A percentile compares a stretch with the other conserved stretches of the same genome.
phyloP scores from a whole-genome alignment of 2,888 invertebrate genomes.

The Dicyrtomina minuta region DNA sequence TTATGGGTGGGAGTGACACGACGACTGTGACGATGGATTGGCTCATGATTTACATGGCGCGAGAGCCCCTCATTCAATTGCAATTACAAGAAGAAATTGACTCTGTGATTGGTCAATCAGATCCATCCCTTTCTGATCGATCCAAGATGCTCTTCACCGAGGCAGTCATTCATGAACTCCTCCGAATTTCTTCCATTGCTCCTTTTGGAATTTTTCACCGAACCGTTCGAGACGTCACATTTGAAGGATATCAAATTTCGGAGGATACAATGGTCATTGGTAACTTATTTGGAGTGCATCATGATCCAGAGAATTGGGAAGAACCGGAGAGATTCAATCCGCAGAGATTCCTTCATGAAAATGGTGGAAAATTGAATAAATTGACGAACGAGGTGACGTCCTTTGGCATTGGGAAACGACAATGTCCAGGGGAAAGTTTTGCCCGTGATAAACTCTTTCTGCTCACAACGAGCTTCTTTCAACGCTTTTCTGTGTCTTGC shows the following conservation, averaged over 20 bases:
- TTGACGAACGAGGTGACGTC: slow-evolving; percentile 39
- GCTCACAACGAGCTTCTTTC: slow-evolving; percentile 37
- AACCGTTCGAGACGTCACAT: slow-evolving; percentile 25
- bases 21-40: too few relatives aligned
- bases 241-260: slow-evolving; percentile 38
- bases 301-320: slow-evolving; percentile 35
- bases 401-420: slow-evolving; percentile 42
- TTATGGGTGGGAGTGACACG: too few relatives aligned
- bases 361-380: slow-evolving; percentile 2
- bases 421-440: slow-evolving; percentile 39
- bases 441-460: slow-evolving; percentile 42
- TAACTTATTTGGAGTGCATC: slow-evolving; percentile 40
- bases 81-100: too few relatives aligned
- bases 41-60: too few relatives aligned
- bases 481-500: slow-evolving; percentile 34
- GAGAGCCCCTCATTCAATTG: too few relatives aligned
- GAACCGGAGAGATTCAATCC: slow-evolving; percentile 38
- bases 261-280: slow-evolving; percentile 38
- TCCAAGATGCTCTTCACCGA: slow-evolving; percentile 37
- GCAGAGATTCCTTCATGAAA: slow-evolving; percentile 36
- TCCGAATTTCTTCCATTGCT: slow-evolving; percentile 38
- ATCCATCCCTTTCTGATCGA: too few relatives aligned
- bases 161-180: slow-evolving; percentile 41
- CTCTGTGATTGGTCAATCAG: too few relatives aligned
- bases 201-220: slow-evolving; percentile 43